Conservation (phyloP, 2,888 invertebrate genomes). For the Neoaliturus tenellus region DNA sequence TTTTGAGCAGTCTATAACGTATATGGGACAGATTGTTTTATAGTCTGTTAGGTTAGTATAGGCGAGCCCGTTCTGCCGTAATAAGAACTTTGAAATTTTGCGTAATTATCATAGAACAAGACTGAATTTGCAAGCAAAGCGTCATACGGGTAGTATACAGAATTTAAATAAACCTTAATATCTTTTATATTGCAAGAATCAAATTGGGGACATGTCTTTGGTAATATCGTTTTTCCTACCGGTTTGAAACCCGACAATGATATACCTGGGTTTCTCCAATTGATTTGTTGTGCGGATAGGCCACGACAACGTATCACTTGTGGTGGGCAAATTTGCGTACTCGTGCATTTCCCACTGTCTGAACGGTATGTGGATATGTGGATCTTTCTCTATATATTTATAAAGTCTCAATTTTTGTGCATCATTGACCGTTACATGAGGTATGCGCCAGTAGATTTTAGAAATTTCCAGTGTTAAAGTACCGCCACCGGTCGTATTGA, state of each 20-base stretch:
- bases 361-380: not conserved
- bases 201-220: not conserved
- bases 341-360: constrained; percentile 28
- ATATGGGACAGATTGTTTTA: too few relatives aligned
- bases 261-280: constrained; percentile 10
- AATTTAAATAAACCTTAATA: constrained; percentile 34
- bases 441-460: not conserved
- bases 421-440: not conserved
- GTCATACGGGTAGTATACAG: constrained; percentile 38
- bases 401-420: not conserved
- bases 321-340: not conserved
- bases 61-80: too few relatives aligned
- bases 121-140: not conserved
- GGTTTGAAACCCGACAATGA: constrained; percentile 29
- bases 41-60: too few relatives aligned
- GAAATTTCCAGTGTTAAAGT: not conserved
- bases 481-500: not conserved
- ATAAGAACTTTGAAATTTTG: constrained; percentile 10
- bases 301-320: not conserved
- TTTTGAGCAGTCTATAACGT: too few relatives aligned
- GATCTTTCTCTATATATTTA: constrained; percentile 8
- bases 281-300: not conserved
- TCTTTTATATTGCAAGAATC: not conserved
- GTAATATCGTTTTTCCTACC: not conserved
- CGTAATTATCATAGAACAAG: constrained; percentile 9